Evolutionary conservation across 37 sponge, comb jelly and placozoan species (phyloP).

Genomic region (Eunapius fragilis): DNA sequence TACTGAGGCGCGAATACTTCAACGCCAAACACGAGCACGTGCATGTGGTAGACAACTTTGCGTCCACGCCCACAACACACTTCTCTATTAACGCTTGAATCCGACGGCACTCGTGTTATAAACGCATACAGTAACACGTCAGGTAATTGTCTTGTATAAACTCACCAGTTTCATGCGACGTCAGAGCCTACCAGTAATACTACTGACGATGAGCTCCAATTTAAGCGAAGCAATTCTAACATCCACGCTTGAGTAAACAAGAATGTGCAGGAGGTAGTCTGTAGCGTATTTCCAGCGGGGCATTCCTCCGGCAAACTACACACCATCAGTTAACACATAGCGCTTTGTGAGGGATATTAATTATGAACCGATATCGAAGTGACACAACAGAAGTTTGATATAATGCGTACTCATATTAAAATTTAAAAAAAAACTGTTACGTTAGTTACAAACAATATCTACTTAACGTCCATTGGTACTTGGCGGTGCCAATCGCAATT

Average conservation of each 20-base stretch:
- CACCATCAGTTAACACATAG: neutral
- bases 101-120: no score
- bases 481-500: neutral
- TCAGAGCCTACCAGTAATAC: neutral
- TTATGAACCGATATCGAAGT: no score
- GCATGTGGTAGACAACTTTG: neutral
- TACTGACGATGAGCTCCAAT: neutral
- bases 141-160: neutral
- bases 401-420: no score
- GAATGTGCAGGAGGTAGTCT: neutral
- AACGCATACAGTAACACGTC: neutral
- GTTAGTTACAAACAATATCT: neutral
- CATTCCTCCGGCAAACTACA: neutral
- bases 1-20: no score
- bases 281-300: neutral
- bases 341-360: neutral
- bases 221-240: neutral
- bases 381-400: no score
- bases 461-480: neutral
- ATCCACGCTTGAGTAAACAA: neutral
- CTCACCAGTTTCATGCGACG: neutral
- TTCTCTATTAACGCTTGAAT: no score
- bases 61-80: neutral
- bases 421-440: neutral
- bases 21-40: no score